Evolutionary conservation across 1,140 invertebrate genomes (phyloP).

Genomic region (Myzus persicae): DNA sequence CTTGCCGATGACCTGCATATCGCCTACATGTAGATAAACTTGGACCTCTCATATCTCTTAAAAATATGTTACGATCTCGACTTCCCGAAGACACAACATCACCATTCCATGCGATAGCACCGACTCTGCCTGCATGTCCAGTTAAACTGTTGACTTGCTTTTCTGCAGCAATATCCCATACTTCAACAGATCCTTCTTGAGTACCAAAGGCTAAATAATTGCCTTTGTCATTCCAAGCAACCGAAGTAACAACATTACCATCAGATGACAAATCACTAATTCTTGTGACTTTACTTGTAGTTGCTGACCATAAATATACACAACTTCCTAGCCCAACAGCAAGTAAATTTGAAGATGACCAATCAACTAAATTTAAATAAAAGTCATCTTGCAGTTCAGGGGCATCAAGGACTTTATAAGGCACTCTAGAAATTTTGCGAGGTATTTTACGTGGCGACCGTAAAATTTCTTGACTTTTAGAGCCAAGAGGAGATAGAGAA

Average conservation of each 20-base stretch:
- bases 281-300: constrained; percentile 96
- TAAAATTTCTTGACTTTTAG: constrained; percentile 92
- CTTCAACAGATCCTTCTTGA: constrained; percentile 94
- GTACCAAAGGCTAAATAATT: constrained; percentile 97
- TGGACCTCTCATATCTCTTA: constrained; percentile 92
- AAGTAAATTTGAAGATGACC: constrained; percentile 98
- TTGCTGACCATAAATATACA: constrained; percentile 99
- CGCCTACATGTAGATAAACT: constrained; percentile 76
- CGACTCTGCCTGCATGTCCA: constrained; percentile 91
- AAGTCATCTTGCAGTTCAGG: constrained; percentile 99
- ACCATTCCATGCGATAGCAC: constrained; percentile 97
- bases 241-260: constrained; percentile 95
- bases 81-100: constrained; percentile 97
- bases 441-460: constrained; percentile 94
- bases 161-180: constrained; percentile 96
- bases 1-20: constrained; percentile 93
- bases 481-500: constrained; percentile 91
- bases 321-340: constrained; percentile 98
- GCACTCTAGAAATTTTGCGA: constrained; percentile 95
- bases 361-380: constrained; percentile 98
- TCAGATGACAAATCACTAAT: constrained; percentile 94
- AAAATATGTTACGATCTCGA: constrained; percentile 91
- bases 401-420: constrained; percentile 97
- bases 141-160: constrained; percentile 89
- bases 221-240: constrained; percentile 97